Conservation (phyloP, 2,797 vertebrate species). For the Sylvia borin region DNA sequence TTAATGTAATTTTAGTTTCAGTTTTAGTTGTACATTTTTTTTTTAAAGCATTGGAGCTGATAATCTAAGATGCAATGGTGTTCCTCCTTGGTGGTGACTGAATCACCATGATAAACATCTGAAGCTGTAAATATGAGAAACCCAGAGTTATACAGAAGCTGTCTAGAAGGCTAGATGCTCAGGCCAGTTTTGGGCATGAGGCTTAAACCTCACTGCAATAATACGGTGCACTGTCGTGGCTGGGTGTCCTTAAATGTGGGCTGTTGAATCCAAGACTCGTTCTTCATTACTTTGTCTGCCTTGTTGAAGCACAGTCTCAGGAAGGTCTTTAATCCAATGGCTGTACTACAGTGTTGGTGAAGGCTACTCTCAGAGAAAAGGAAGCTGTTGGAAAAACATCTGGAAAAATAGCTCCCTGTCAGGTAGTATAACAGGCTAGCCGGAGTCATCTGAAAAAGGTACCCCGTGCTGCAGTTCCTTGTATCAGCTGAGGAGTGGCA, state of each 20-base stretch:
- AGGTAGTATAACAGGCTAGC: neutral
- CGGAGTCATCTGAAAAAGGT: neutral
- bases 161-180: neutral
- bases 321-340: neutral
- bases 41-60: neutral
- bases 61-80: neutral
- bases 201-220: neutral
- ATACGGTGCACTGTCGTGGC: accelerated
- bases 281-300: neutral
- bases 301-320: neutral
- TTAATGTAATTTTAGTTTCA: neutral
- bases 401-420: neutral
- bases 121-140: neutral
- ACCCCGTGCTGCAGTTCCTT: neutral
- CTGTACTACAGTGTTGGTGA: neutral
- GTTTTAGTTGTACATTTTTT: neutral
- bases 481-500: neutral
- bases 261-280: neutral
- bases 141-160: neutral
- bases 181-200: neutral
- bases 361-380: neutral
- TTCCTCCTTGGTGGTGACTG: neutral
- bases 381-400: neutral
- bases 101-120: neutral
- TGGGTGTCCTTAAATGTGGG: neutral